Base-by-base conservation (phyloP, 2,113 vertebrate genomes). In the Stictonetta naevosa region DNA sequence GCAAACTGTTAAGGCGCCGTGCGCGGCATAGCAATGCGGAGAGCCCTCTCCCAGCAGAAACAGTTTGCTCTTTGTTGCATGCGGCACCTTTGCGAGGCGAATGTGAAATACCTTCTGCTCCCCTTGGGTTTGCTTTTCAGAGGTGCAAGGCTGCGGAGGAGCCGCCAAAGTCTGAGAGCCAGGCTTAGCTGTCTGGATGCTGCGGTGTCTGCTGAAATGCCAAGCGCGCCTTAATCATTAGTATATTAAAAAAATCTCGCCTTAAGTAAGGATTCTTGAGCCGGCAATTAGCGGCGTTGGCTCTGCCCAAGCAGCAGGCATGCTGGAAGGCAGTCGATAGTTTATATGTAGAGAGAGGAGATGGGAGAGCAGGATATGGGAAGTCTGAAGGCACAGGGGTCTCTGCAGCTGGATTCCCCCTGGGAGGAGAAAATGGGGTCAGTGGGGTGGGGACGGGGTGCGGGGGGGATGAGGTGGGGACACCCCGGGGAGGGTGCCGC, bases 211-310 rank as follows among this genome's bases (percentile, higher is more conserved):
- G 68, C 69, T 86, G 88, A 85, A 44, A 81, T 63, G 60, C 95
- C 72, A 90, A 63, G 22, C 1, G 11, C 3, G 33, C 52, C 93
- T 91, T 78, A 71, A 86, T 86, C 72, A 7, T 38, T 71, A 88
- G 36, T n/a, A 4, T 63, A 90, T 96, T 83, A 83, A 80, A 83
- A 80, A 86, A 90, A 74, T 17, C 46, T 68, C 33, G 46, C 63
- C 31, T 95, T 82, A 82, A 91, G 89, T 72, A 60, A 76, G 91
- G 93, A 22, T 87, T 40, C 84, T 91, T 95, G 83, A 79, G 84
- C 91, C 88, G 93, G 78, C 0, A 13, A 60, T 34, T 88, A 94
- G 93, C 3, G 53, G 64, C 44, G 82, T 44, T 89, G 94, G 93
- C 87, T 92, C 85, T 86, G 71, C 5, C 72, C 79, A 18, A 56